Evolutionary conservation across 2,113 vertebrate species (phyloP).

Genomic region (Stegostoma tigrinum): DNA sequence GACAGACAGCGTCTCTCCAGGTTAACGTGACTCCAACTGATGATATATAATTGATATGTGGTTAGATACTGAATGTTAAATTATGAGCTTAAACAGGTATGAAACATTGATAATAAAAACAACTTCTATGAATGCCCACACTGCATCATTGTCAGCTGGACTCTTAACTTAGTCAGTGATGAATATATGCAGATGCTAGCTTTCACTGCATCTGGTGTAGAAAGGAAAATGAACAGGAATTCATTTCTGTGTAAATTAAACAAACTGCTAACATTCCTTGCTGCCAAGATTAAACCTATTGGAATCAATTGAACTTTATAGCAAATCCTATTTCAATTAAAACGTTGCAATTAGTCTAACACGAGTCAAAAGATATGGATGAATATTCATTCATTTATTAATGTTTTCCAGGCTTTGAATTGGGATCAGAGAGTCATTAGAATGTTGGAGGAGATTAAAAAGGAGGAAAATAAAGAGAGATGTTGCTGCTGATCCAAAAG

Average conservation of each 20-base stretch:
- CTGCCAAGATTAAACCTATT: conserved; percentile 36
- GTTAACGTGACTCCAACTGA: background rate
- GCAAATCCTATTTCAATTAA: conserved; percentile 38
- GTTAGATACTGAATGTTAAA: conserved; percentile 6
- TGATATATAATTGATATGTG: background rate
- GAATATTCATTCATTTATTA: conserved; percentile 37
- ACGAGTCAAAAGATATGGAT: conserved; percentile 29
- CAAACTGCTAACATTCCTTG: conserved; percentile 15
- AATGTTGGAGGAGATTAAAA: conserved; percentile 7
- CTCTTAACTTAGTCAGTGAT: background rate
- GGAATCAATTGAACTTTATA: conserved; percentile 37
- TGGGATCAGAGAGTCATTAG: conserved; percentile 6
- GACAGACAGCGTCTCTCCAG: background rate
- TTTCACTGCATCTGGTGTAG: background rate
- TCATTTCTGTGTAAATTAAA: conserved; percentile 35
- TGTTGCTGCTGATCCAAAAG: background rate
- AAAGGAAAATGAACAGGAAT: conserved; percentile 11
- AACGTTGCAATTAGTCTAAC: conserved; percentile 30
- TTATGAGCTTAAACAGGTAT: conserved; percentile 19
- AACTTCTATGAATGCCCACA: background rate
- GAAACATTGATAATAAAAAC: background rate
- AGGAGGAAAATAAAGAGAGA: background rate
- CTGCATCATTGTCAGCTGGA: background rate
- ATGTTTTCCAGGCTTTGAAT: conserved; percentile 16
- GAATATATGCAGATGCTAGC: conserved; percentile 30